These are phyloP conservation scores for Hemibagrus guttatus DNA, from an alignment of 2,797 vertebrate species.

Conservation along the genomic window DNA sequence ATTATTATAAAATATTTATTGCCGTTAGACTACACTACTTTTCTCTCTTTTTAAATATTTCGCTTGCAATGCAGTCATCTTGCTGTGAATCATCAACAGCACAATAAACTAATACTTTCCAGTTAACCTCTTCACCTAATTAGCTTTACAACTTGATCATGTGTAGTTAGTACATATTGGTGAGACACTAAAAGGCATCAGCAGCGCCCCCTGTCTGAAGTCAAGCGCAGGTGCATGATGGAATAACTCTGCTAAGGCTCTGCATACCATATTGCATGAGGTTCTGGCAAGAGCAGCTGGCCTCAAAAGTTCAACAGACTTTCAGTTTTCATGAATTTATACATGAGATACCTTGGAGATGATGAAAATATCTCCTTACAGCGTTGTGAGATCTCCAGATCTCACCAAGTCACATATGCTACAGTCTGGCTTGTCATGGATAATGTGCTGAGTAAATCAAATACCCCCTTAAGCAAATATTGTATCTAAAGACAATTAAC, in stretches of 20 bases:
- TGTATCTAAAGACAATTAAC: slow-evolving; percentile 5
- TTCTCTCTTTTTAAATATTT: neutral
- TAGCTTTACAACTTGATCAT: neutral
- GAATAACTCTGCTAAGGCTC: neutral
- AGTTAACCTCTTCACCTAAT: neutral
- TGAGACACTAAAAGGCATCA: slow-evolving; percentile 6
- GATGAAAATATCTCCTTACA: neutral
- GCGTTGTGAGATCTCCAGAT: neutral
- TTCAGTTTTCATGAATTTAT: slow-evolving; percentile 2
- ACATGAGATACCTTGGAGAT: neutral
- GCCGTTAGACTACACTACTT: neutral
- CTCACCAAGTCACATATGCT: neutral
- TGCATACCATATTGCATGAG: slow-evolving; percentile 30
- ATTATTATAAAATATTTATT: neutral
- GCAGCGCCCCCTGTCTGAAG: slow-evolving; percentile 51
- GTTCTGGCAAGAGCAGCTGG: neutral
- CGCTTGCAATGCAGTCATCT: neutral
- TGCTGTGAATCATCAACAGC: slow-evolving; percentile 1
- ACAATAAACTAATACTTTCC: neutral
- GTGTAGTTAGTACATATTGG: neutral
- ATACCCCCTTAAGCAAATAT: slow-evolving; percentile 43
- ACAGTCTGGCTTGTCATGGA: slow-evolving; percentile 5
- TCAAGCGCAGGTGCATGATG: neutral
- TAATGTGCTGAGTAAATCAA: slow-evolving; percentile 24
- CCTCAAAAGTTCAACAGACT: neutral